Conservation (phyloP, 2,797 vertebrate genomes). For the Eidolon dupreanum region DNA sequence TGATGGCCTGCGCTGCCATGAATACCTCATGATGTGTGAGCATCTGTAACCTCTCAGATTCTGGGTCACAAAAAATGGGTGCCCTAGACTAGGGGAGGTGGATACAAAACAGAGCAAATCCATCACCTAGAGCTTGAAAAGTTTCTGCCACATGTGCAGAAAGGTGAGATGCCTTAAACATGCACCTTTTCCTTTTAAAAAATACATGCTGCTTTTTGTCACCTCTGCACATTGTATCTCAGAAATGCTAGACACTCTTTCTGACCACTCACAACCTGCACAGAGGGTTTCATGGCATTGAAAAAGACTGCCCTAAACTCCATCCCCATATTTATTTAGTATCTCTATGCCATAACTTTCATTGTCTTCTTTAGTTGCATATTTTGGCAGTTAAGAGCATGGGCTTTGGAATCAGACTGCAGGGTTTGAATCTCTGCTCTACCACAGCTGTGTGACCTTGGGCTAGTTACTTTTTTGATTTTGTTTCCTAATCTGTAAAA, state of each 20-base stretch:
- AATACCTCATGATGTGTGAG: neutral
- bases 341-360: neutral
- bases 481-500: slow-evolving; percentile 45
- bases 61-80: neutral
- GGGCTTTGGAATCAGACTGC: neutral
- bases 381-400: neutral
- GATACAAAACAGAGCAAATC: neutral
- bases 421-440: neutral
- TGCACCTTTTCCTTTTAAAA: neutral
- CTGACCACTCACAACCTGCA: neutral
- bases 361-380: slow-evolving; percentile 12
- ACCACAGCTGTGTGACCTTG: neutral
- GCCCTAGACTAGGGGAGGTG: neutral
- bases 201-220: neutral
- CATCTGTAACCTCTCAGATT: neutral
- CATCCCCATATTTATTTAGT: neutral
- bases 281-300: neutral
- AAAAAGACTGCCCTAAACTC: neutral
- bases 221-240: neutral
- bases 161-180: neutral
- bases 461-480: slow-evolving; percentile 48
- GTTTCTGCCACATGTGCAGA: neutral
- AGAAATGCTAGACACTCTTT: neutral
- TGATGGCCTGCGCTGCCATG: neutral
- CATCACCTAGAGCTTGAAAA: neutral